Percentiles rank a stretch among this genome's conserved stretches.
phyloP scores from a whole-genome alignment of 2,888 invertebrate species.

The Melanotus villosus region DNA sequence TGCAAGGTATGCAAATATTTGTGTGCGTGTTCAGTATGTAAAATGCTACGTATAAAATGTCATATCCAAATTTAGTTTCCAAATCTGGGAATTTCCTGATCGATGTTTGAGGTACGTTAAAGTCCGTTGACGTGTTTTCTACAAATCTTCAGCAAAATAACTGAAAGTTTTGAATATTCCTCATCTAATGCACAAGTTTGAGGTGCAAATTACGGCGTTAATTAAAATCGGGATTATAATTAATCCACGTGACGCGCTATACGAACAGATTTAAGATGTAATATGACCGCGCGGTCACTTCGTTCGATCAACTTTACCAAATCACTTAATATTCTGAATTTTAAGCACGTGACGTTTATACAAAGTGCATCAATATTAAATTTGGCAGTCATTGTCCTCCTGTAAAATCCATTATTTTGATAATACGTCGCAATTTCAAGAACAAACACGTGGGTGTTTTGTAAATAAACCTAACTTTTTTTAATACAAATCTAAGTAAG shows the following conservation, averaged over 20 bases:
- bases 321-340: conserved; percentile 47
- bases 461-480: neutral
- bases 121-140: too few relatives aligned
- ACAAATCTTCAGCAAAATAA: too few relatives aligned
- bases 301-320: conserved; percentile 39
- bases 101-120: too few relatives aligned
- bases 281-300: conserved; percentile 40
- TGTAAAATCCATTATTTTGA: conserved; percentile 26
- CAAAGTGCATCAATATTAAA: conserved; percentile 52
- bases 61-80: neutral
- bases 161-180: too few relatives aligned
- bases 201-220: too few relatives aligned
- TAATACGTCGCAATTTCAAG: conserved; percentile 28
- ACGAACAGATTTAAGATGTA: neutral
- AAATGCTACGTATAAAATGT: neutral
- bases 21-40: neutral
- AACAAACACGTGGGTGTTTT: conserved; percentile 15
- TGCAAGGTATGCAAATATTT: conserved; percentile 1
- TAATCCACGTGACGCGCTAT: too few relatives aligned
- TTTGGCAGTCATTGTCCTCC: conserved; percentile 54
- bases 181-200: too few relatives aligned
- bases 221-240: too few relatives aligned
- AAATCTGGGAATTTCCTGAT: conserved; percentile 2
- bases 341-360: conserved; percentile 44
- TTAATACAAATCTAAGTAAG: neutral